These are phyloP conservation scores for Lepilemur ruficaudatus DNA, from an alignment of 2,797 vertebrate species.

Conservation along the genomic window DNA sequence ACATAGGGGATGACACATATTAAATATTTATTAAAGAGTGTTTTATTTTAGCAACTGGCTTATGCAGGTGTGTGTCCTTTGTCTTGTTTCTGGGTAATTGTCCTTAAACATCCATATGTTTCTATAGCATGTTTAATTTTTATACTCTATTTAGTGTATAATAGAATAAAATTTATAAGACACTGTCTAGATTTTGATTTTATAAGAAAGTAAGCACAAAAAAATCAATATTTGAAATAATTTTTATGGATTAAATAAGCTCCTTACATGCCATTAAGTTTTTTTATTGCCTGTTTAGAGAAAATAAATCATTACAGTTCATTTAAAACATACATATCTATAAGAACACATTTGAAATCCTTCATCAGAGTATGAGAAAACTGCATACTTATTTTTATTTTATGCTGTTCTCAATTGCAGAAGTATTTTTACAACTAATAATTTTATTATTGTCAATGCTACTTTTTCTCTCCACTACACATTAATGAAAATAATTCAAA, in stretches of 20 bases:
- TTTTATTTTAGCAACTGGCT: neutral
- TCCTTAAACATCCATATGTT: neutral
- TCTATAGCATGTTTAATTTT: neutral
- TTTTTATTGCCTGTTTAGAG: neutral
- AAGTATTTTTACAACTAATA: neutral
- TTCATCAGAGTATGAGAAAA: neutral
- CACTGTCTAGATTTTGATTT: neutral
- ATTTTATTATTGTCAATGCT: neutral
- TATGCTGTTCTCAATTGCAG: neutral
- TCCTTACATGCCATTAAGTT: neutral
- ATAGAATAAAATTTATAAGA: neutral
- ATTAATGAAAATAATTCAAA: neutral
- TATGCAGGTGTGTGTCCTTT: neutral
- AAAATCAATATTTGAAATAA: neutral
- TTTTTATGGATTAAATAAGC: neutral
- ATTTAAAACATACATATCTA: neutral
- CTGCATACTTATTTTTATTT: neutral
- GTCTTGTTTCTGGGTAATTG: neutral
- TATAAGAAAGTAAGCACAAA: neutral
- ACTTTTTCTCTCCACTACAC: neutral
- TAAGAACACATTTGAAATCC: neutral
- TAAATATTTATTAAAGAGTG: neutral
- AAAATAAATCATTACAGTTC: neutral
- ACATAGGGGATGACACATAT: neutral
- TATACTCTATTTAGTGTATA: neutral